phyloP scores from a whole-genome alignment of 2,888 invertebrate species.

The Portevinia maculata region DNA sequence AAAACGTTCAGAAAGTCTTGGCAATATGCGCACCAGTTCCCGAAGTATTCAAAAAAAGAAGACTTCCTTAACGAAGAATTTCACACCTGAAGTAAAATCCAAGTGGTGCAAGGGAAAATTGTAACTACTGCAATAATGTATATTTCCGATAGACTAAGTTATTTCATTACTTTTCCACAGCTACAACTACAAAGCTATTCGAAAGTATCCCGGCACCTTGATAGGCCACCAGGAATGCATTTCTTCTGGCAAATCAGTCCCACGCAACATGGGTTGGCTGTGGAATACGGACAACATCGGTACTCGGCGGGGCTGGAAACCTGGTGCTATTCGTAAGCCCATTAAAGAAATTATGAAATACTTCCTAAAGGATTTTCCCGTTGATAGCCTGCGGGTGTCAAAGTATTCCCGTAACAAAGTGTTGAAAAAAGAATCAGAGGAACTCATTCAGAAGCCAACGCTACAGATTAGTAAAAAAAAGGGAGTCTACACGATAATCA shows the following conservation, averaged over 20 bases:
- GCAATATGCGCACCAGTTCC: not conserved
- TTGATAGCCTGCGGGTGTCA: conserved; percentile 79
- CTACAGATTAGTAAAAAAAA: conserved; percentile 87
- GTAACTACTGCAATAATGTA: conserved; percentile 14
- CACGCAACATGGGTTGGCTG: conserved; percentile 87
- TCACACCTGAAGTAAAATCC: conserved; percentile 8
- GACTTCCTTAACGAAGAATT: not conserved
- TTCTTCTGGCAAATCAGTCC: conserved; percentile 84
- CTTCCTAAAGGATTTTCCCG: conserved; percentile 80
- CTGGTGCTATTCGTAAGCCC: conserved; percentile 80
- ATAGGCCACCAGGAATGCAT: conserved; percentile 85
- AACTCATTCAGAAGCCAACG: conserved; percentile 84
- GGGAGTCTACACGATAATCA: conserved; percentile 86
- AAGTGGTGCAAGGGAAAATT: conserved; percentile 50
- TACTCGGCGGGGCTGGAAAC: conserved; percentile 79
- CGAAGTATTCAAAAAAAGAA: not conserved
- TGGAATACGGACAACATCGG: conserved; percentile 83
- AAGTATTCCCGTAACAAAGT: conserved; percentile 77
- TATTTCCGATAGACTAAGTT: not conserved
- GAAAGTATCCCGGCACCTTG: conserved; percentile 81
- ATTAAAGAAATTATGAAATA: conserved; percentile 81
- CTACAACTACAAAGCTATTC: conserved; percentile 74
- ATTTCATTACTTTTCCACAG: conserved; percentile 49
- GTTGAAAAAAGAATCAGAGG: conserved; percentile 75
- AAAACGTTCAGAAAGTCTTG: not conserved